A percentile compares a stretch with the other conserved stretches of the same genome.
phyloP scores from a whole-genome alignment of 2,113 vertebrate species.

The Carollia perspicillata region DNA sequence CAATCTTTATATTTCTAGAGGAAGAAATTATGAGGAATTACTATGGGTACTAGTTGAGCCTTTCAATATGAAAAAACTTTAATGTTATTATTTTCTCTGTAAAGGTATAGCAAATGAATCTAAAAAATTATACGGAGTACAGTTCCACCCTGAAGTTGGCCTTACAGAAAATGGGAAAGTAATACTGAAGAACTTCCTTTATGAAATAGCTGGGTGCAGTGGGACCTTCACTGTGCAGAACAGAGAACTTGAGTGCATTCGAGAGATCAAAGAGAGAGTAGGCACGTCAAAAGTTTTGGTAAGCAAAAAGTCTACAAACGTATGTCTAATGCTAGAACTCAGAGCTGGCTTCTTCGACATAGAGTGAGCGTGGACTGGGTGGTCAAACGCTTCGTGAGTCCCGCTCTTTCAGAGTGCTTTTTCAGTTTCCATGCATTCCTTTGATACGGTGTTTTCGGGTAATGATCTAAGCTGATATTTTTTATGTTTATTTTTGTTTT shows the following conservation, averaged over 20 bases:
- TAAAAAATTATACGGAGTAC: slow-evolving; percentile 96
- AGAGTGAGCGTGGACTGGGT: not conserved
- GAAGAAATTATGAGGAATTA: not conserved
- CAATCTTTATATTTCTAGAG: not conserved
- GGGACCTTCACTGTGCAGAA: slow-evolving; percentile 96
- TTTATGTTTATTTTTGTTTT: not conserved
- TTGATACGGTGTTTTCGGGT: not conserved
- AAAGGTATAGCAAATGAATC: slow-evolving; percentile 97
- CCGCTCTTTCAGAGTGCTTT: not conserved
- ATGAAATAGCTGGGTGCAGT: slow-evolving; percentile 95
- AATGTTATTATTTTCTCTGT: slow-evolving; percentile 37
- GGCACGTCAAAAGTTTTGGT: slow-evolving; percentile 97
- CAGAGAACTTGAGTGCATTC: slow-evolving; percentile 91
- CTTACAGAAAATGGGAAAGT: slow-evolving; percentile 94
- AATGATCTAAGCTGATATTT: not conserved
- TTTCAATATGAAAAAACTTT: not conserved
- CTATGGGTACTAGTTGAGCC: not conserved
- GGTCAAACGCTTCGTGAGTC: not conserved
- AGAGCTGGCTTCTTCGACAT: not conserved
- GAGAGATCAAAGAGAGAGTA: slow-evolving; percentile 91
- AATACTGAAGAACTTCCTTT: slow-evolving; percentile 96
- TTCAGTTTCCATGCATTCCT: not conserved
- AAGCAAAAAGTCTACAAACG: slow-evolving; percentile 63
- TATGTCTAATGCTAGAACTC: not conserved
- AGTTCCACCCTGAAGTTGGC: slow-evolving; percentile 98